phyloP scores from a whole-genome alignment of 2,797 vertebrate species.

The Lophotriccus pileatus region DNA sequence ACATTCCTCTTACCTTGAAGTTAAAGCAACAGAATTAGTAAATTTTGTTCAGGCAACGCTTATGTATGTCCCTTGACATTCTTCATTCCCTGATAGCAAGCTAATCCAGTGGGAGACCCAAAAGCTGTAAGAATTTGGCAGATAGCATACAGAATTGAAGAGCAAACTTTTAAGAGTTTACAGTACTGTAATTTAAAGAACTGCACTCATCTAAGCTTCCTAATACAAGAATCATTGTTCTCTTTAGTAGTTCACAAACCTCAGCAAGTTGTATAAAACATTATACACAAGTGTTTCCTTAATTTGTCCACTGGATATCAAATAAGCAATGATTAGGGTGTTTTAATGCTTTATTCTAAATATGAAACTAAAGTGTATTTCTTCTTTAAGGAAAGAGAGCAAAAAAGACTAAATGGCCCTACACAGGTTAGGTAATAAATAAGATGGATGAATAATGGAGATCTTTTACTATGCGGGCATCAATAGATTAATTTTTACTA shows the following conservation, averaged over 20 bases:
- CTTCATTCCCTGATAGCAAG: neutral
- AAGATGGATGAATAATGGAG: conserved; percentile 72
- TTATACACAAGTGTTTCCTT: neutral
- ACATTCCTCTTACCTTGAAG: neutral
- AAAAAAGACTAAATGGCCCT: conserved; percentile 51
- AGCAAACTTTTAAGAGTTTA: neutral
- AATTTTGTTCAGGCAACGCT: neutral
- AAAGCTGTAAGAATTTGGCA: neutral
- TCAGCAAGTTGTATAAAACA: neutral
- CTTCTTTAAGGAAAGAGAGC: conserved; percentile 41
- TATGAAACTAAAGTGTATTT: conserved; percentile 38
- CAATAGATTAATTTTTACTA: conserved; percentile 63
- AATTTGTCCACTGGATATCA: conserved; percentile 27
- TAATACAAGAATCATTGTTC: neutral
- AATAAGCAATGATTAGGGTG: neutral
- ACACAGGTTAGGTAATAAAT: conserved; percentile 63
- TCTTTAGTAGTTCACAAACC: neutral
- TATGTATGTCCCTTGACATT: neutral
- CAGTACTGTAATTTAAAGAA: neutral
- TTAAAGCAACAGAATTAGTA: neutral
- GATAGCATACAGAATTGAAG: neutral
- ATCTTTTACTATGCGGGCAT: conserved; percentile 58
- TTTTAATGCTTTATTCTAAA: conserved; percentile 32
- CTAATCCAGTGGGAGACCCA: neutral
- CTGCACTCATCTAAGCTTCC: neutral